A percentile compares a stretch with the other conserved stretches of the same genome.
Evolutionary conservation across 1,140 invertebrate genomes (phyloP).

Genomic region (Drosophila obscura): DNA sequence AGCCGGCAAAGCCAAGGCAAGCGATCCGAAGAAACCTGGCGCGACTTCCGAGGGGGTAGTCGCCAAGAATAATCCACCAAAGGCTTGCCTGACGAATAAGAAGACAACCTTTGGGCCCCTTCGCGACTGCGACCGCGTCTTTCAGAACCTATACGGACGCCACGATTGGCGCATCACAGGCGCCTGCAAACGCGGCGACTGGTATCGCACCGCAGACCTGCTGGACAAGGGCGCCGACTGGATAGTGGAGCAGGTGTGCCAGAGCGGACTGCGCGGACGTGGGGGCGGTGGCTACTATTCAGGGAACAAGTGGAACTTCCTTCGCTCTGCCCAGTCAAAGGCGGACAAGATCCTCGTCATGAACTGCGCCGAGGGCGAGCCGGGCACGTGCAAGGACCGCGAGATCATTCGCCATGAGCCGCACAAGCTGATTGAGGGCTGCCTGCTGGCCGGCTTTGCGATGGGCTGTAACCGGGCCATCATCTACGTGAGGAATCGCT

Average conservation of each 20-base stretch:
- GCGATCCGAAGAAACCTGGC: too few species aligned
- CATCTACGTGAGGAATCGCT: conserved; percentile 99
- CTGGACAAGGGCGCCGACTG: conserved; percentile 96
- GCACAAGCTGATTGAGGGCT: conserved; percentile 98
- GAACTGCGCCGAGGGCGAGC: conserved; percentile 98
- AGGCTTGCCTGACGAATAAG: conserved; percentile 11
- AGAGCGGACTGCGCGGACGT: conserved; percentile 95
- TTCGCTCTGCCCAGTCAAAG: conserved; percentile 93
- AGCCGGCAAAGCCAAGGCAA: too few species aligned
- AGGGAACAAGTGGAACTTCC: conserved; percentile 99
- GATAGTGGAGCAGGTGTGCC: conserved; percentile 97
- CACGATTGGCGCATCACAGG: conserved; percentile 98
- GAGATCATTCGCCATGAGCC: conserved; percentile 99
- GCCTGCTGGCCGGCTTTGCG: conserved; percentile 94
- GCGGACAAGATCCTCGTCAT: conserved; percentile 97
- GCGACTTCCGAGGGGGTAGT: too few species aligned
- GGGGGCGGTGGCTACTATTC: conserved; percentile 98
- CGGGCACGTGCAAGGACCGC: conserved; percentile 99
- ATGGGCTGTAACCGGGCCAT: conserved; percentile 98
- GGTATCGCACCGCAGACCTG: conserved; percentile 99
- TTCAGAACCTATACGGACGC: conserved; percentile 98
- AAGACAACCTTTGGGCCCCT: conserved; percentile 83
- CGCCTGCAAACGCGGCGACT: conserved; percentile 95
- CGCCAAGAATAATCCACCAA: conserved; percentile 12
- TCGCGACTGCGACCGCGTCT: conserved; percentile 96